A percentile compares a stretch with the other conserved stretches of the same genome.
Conservation (phyloP, 1,140 invertebrate genomes). For the Polypedilum vanderplanki region DNA sequence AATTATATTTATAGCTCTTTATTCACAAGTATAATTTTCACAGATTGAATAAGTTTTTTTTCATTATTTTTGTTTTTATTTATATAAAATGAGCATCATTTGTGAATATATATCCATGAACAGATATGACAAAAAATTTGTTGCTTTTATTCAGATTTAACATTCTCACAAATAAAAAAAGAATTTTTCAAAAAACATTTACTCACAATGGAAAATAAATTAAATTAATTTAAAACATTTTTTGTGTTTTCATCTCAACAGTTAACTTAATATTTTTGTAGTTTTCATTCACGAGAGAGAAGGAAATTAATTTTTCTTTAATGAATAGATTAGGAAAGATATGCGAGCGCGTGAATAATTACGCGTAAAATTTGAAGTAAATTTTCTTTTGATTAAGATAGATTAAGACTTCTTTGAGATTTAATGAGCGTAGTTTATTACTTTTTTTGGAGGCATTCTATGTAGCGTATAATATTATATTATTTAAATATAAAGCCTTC, state of each 20-base stretch:
- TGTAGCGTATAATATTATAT: too few species aligned
- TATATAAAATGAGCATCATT: slow-evolving; percentile 3
- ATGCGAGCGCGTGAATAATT: too few species aligned
- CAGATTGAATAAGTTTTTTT: slow-evolving; percentile 7
- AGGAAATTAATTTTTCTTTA: too few species aligned
- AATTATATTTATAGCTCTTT: slow-evolving; percentile 2
- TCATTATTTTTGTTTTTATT: not conserved
- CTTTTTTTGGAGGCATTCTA: too few species aligned
- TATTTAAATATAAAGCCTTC: too few species aligned
- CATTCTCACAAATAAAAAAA: not conserved
- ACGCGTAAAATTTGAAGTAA: too few species aligned
- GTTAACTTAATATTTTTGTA: too few species aligned
- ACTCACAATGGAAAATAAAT: not conserved
- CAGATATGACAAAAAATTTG: not conserved
- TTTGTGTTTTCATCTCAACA: not conserved
- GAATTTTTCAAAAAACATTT: not conserved
- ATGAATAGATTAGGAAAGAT: too few species aligned
- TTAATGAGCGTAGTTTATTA: too few species aligned
- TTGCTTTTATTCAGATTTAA: not conserved
- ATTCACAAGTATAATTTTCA: slow-evolving; percentile 19
- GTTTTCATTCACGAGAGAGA: too few species aligned
- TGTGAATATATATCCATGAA: slow-evolving; percentile 1
- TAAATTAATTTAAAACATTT: not conserved
- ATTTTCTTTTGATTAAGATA: too few species aligned
- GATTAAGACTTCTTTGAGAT: too few species aligned